Base-by-base conservation (phyloP, 2,797 vertebrate species). In the Tragopan temminckii region DNA sequence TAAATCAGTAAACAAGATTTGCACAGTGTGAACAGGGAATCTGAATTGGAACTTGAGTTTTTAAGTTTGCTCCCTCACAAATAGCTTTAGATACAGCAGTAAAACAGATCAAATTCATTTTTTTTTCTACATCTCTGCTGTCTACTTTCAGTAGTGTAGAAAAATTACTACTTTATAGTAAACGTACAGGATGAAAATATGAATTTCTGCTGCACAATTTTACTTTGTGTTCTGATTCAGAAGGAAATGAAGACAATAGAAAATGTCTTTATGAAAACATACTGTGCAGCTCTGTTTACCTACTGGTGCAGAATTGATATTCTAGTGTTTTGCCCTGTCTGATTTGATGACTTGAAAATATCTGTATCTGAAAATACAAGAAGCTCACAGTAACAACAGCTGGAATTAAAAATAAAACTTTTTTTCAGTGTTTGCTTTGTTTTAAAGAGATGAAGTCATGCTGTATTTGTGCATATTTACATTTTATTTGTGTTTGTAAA, bases 131-230 rank as follows among this genome's bases (percentile, higher is more conserved):
- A 35, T 68, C 3, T 82, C 42, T 68, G 14, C 45, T 89, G 15
- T 45, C 68, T 80, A 38, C 23, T 92, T 75, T 88, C 29, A 75
- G 20, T 64, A 92, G 82, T 71, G 29, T n/a, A 82, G 61, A 89
- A 90, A 72, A 90, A 82, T 14, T 52, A 14, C 5, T 45, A 45
- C 81, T 87, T 59, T 63, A 80, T 68, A 87, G 10, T 50, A 29
- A 74, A 31, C 21, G 13, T 9, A 59, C 15, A 46, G 21, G 1
- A 1, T 74, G 62, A 80, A 93, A 43, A 0, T 11, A 46, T 1
- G 5, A 77, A 85, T 87, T 82, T 93, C 8, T 27, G 48, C 55
- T 76, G 7, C 5, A 4, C 8, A 23, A 11, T 43, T 80, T 81
- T 42, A 64, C 6, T 68, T 52, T 35, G 7, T 77, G 10, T 13